Conservation (phyloP, 1,140 invertebrate species). For the Lamellibrachia luymesi region DNA sequence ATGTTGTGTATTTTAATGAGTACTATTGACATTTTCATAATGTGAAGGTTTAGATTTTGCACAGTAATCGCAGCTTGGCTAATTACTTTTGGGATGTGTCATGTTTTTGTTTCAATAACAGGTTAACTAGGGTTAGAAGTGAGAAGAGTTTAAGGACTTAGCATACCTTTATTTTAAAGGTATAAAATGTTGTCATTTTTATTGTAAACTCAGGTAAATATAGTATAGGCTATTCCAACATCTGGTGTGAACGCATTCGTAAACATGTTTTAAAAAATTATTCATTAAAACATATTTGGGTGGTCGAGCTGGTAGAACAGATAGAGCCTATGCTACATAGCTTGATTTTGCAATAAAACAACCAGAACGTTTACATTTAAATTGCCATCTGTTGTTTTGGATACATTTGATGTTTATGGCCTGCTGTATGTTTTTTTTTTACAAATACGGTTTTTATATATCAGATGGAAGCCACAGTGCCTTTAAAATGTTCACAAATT, state of each 20-base stretch:
- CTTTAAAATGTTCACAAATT: neutral
- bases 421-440: neutral
- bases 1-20: neutral
- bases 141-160: neutral
- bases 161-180: neutral
- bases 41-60: neutral
- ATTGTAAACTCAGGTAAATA: neutral
- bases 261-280: neutral
- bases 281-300: neutral
- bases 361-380: neutral
- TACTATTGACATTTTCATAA: neutral
- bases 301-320: neutral
- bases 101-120: neutral
- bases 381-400: neutral
- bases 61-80: neutral
- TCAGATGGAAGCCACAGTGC: neutral
- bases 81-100: neutral
- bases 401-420: neutral
- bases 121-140: neutral
- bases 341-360: neutral
- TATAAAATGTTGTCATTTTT: neutral
- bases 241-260: neutral
- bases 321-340: too few relatives aligned
- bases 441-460: neutral
- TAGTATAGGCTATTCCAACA: neutral